A percentile compares a stretch with the other conserved stretches of the same genome.
Conservation (phyloP, 1,140 invertebrate genomes). For the Macrobrachium nipponense region DNA sequence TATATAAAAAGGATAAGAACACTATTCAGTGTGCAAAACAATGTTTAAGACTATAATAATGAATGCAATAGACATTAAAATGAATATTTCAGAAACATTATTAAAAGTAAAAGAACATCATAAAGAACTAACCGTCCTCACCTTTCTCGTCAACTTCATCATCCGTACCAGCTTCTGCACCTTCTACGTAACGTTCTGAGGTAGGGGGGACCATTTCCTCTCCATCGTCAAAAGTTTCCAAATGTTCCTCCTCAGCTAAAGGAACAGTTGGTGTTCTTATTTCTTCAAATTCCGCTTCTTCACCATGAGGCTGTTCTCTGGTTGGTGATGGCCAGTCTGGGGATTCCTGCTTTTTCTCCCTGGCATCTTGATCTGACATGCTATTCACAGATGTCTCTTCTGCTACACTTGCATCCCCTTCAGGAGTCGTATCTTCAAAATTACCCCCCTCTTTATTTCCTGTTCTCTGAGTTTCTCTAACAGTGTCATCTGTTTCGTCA, state of each 20-base stretch:
- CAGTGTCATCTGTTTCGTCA: slow-evolving; percentile 24
- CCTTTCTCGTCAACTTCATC: slow-evolving; percentile 51
- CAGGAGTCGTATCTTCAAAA: background rate
- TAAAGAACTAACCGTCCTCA: slow-evolving; percentile 24
- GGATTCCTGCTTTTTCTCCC: slow-evolving; percentile 7
- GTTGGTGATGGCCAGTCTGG: background rate
- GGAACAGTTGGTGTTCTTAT: slow-evolving; percentile 16
- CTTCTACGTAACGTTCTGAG: slow-evolving; percentile 53
- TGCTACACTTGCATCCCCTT: slow-evolving; percentile 28
- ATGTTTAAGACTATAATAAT: too few species aligned
- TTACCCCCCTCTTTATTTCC: background rate
- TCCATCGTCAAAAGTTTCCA: slow-evolving; percentile 13
- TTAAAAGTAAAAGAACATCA: too few species aligned
- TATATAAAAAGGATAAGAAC: too few species aligned
- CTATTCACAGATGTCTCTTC: slow-evolving; percentile 2
- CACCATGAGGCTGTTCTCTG: background rate
- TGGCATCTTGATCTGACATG: background rate
- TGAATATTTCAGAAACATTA: too few species aligned
- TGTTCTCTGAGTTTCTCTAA: slow-evolving; percentile 10
- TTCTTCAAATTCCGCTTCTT: background rate
- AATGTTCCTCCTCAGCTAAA: slow-evolving; percentile 22
- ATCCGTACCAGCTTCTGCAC: slow-evolving; percentile 40
- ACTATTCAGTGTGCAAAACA: too few species aligned
- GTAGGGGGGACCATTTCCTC: slow-evolving; percentile 1
- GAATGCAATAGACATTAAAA: too few species aligned